These are phyloP conservation scores for Trissolcus japonicus DNA, from an alignment of 2,888 invertebrate species.

Conservation along the genomic window DNA sequence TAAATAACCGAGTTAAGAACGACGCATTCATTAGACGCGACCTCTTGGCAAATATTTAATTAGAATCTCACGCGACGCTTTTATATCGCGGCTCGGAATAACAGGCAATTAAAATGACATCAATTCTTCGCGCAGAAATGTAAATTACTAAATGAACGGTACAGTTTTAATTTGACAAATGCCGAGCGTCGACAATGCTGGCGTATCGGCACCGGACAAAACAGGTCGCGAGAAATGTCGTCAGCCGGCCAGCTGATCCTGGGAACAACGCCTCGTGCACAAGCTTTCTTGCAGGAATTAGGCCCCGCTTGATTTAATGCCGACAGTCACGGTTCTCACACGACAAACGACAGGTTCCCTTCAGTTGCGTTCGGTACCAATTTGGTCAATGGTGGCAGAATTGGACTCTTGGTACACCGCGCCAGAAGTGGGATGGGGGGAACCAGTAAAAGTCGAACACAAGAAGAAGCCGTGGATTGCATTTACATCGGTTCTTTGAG, in stretches of 20 bases:
- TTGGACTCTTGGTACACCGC: conserved; percentile 44
- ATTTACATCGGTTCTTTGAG: conserved; percentile 62
- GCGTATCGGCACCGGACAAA: conserved; percentile 54
- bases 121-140: conserved; percentile 42
- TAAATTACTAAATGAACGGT: conserved; percentile 49
- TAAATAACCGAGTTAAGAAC: conserved; percentile 38
- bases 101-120: conserved; percentile 43
- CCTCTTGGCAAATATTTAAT: conserved; percentile 39
- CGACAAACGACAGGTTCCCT: conserved; percentile 56
- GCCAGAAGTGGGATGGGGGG: conserved; percentile 22
- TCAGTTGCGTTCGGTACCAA: conserved; percentile 55
- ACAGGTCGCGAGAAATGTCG: conserved; percentile 71
- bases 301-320: conserved; percentile 73
- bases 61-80: conserved; percentile 25
- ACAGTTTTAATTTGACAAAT: conserved; percentile 55
- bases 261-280: conserved; percentile 73
- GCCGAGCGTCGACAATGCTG: conserved; percentile 22
- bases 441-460: conserved; percentile 27
- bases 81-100: conserved; percentile 5
- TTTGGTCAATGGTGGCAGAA: conserved; percentile 59
- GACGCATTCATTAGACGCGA: conserved; percentile 32
- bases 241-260: conserved; percentile 75
- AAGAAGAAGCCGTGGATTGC: conserved; percentile 54
- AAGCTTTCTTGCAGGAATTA: conserved; percentile 73
- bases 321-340: conserved; percentile 72